Base-by-base conservation (phyloP, 1,140 invertebrate species). In the Daktulosphaira vitifoliae region DNA sequence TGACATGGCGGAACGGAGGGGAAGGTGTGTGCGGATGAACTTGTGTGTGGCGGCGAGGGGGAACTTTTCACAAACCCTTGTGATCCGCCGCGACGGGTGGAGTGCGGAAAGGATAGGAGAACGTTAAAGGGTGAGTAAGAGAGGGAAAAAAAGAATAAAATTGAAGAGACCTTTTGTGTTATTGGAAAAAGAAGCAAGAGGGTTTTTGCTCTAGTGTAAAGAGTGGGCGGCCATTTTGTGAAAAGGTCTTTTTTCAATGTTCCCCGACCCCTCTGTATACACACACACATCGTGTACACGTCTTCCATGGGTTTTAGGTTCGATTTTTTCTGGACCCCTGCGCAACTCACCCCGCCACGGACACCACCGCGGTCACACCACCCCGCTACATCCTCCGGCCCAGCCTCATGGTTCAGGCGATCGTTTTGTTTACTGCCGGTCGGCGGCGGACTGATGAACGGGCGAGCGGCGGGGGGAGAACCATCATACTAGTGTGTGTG, bases 91-190 rank as follows among this genome's bases (percentile, higher is more conserved):
- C 37, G 42, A 22, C 44, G 52, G 51, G n/a, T 18, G 26, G 42
- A 33, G 22, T 13, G 26, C 18, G 39, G 51, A n/a, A 38, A n/a
- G 38, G 29, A 18, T 22, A 22, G 39, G 29, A n/a, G n/a, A n/a
- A n/a, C n/a, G n/a, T n/a, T 33, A 62, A 29, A 6, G 48, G 29
- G 37, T 1, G 48, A 20, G 29, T 8, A 46, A 51, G 62, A 39
- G 29, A 38, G 23, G 26, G 18, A 50, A 51, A 39, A 64, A 65
- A 42, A 52, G 49, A 65, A 65, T 50, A 68, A 68, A 68, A 67
- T 67, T 66, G 65, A 50, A 64, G 66, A 67, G 66, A 69, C 68
- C 66, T 69, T 68, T 65, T 67, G 68, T 69, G 64, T 67, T 68
- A 68, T 68, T 65, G 68, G 68, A 67, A 69, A 70, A 66, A 70